phyloP scores from a whole-genome alignment of 1,140 invertebrate genomes.

The Homarus americanus region DNA sequence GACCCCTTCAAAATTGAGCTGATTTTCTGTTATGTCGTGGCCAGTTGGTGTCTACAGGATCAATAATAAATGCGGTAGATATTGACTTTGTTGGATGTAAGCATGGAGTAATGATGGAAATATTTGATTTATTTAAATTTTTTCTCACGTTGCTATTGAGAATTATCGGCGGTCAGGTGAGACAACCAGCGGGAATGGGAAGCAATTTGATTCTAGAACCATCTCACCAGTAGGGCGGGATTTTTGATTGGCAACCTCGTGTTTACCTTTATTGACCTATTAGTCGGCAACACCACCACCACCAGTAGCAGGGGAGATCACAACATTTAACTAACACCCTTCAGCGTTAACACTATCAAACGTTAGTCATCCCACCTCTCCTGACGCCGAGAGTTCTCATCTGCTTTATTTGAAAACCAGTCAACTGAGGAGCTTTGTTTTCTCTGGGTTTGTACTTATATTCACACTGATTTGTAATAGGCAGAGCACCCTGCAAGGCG shows the following conservation, averaged over 20 bases:
- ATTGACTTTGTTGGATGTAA: conserved; percentile 72
- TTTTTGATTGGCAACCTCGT: conserved; percentile 9
- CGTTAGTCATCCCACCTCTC: conserved; percentile 52
- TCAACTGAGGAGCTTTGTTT: conserved; percentile 72
- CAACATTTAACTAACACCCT: background rate
- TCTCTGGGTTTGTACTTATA: conserved; percentile 72
- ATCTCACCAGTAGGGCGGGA: conserved; percentile 51
- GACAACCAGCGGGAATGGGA: conserved; percentile 55
- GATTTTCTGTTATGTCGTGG: conserved; percentile 73
- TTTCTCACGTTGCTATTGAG: conserved; percentile 64
- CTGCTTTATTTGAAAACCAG: conserved; percentile 60
- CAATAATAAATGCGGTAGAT: conserved; percentile 71
- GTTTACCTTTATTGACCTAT: background rate
- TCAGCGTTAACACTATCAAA: conserved; percentile 5
- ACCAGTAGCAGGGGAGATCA: background rate
- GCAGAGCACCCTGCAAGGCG: conserved; percentile 25
- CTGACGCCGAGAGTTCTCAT: conserved; percentile 69
- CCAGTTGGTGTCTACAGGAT: conserved; percentile 73
- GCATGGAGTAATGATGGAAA: conserved; percentile 68
- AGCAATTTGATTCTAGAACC: conserved; percentile 55
- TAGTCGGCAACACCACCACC: background rate
- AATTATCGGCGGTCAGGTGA: conserved; percentile 65
- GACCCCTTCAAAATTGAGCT: conserved; percentile 70
- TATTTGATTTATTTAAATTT: conserved; percentile 54
- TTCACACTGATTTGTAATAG: conserved; percentile 35